These are phyloP conservation scores for Trichomycterus rosablanca DNA, from an alignment of 2,113 vertebrate genomes.

Conservation along the genomic window DNA sequence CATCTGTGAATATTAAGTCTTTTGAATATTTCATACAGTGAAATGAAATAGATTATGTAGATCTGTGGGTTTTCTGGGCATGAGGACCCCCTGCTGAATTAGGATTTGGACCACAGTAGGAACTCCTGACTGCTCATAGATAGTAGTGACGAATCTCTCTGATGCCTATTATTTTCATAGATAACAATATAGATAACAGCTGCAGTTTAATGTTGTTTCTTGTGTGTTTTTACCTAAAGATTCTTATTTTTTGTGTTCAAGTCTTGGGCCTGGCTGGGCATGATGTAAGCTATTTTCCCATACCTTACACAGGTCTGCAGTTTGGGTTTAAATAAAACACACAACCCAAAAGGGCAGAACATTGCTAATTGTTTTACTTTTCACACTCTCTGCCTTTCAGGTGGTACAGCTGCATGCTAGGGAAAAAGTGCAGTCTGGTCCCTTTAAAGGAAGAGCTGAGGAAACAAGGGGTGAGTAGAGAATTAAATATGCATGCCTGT, in stretches of 20 bases:
- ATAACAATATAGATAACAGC: conserved; percentile 3
- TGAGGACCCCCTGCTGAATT: conserved; percentile 4
- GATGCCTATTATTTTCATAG: background rate
- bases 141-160: conserved; percentile 7
- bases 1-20: conserved; percentile 64
- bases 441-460: conserved; percentile 94
- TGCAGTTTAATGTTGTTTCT: background rate
- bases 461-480: conserved; percentile 83
- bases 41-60: conserved; percentile 35
- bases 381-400: conserved; percentile 59
- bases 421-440: conserved; percentile 94
- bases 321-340: conserved; percentile 23
- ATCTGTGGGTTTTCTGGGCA: conserved; percentile 6
- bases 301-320: background rate
- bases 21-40: conserved; percentile 62
- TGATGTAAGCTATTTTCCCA: conserved; percentile 30
- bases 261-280: conserved; percentile 32
- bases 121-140: background rate
- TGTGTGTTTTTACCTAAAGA: conserved; percentile 14
- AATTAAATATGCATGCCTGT: background rate
- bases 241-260: conserved; percentile 39
- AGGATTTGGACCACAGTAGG: conserved; percentile 2
- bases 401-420: conserved; percentile 99
- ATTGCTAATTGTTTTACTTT: conserved; percentile 23
- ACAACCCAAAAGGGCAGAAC: too few species aligned